Evolutionary conservation across 92 coral and sea anemone species (phyloP).

Genomic region (Epizoanthus scotinus): DNA sequence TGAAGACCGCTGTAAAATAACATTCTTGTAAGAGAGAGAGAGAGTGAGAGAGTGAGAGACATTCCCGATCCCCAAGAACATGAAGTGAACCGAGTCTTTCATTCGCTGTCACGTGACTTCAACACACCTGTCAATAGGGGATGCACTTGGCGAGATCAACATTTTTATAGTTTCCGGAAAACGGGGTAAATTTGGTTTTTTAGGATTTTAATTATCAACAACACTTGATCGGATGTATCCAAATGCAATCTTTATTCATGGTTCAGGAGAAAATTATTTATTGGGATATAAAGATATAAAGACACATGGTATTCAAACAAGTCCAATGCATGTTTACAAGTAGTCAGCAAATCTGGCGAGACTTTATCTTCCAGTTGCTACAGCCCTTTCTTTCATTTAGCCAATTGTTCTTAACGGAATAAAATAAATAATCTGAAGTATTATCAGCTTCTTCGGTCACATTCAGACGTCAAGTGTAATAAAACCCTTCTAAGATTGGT

Average conservation of each 20-base stretch:
- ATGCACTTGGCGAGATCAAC: conserved; percentile 4
- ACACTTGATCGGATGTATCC: neutral
- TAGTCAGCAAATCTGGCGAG: neutral
- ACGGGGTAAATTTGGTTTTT: conserved; percentile 6
- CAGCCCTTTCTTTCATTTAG: neutral
- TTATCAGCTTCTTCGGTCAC: conserved; percentile 6
- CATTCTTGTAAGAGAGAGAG: neutral
- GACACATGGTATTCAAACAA: neutral
- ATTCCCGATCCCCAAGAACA: neutral
- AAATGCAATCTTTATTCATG: neutral
- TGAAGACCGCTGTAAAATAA: neutral
- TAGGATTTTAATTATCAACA: neutral
- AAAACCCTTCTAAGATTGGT: neutral
- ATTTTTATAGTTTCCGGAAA: conserved; percentile 28
- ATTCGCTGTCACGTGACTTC: conserved; percentile 21
- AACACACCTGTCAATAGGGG: conserved; percentile 19
- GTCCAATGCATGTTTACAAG: neutral
- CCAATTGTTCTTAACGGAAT: neutral
- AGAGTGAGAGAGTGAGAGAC: too few relatives aligned
- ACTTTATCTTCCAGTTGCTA: neutral
- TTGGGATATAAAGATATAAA: neutral
- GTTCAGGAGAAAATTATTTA: neutral
- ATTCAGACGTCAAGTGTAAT: neutral
- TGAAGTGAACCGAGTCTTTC: too few relatives aligned
- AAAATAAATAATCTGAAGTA: neutral